These are phyloP conservation scores for Chrysolina oricalcia DNA, from an alignment of 2,888 invertebrate species.

Conservation along the genomic window DNA sequence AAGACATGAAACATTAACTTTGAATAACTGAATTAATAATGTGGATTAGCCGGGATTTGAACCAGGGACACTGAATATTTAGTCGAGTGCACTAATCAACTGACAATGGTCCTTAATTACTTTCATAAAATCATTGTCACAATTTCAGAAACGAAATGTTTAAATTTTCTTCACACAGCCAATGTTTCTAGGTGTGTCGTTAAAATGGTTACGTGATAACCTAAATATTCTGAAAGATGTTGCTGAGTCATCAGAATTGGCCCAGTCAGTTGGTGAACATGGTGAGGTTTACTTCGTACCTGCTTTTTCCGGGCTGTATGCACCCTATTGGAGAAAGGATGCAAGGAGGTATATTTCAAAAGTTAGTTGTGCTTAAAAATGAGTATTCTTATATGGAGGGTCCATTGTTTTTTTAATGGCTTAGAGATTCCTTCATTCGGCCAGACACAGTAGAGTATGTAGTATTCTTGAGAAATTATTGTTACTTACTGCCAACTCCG, in stretches of 20 bases:
- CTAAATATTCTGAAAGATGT: conserved; percentile 82
- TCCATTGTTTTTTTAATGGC: too few species aligned
- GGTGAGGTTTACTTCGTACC: conserved; percentile 96
- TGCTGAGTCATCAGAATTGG: conserved; percentile 80
- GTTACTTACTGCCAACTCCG: too few species aligned
- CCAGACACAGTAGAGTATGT: too few species aligned
- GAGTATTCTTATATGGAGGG: background rate
- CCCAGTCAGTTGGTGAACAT: conserved; percentile 75
- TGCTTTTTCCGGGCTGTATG: conserved; percentile 96
- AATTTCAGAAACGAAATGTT: background rate
- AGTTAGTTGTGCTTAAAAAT: conserved; percentile 7
- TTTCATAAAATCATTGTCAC: background rate
- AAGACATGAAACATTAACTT: too few species aligned
- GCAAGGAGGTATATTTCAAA: conserved; percentile 64
- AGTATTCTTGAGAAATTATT: too few species aligned
- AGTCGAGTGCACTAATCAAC: too few species aligned
- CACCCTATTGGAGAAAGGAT: conserved; percentile 97
- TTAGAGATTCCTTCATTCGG: too few species aligned
- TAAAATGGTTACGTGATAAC: conserved; percentile 93
- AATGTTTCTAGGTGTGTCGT: conserved; percentile 78
- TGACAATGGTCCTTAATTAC: too few species aligned
- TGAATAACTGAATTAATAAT: too few species aligned
- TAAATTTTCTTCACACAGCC: background rate
- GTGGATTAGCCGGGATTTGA: too few species aligned
- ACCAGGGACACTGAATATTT: too few species aligned